phyloP scores from a whole-genome alignment of 2,113 vertebrate species.

The Antechinus flavipes region DNA sequence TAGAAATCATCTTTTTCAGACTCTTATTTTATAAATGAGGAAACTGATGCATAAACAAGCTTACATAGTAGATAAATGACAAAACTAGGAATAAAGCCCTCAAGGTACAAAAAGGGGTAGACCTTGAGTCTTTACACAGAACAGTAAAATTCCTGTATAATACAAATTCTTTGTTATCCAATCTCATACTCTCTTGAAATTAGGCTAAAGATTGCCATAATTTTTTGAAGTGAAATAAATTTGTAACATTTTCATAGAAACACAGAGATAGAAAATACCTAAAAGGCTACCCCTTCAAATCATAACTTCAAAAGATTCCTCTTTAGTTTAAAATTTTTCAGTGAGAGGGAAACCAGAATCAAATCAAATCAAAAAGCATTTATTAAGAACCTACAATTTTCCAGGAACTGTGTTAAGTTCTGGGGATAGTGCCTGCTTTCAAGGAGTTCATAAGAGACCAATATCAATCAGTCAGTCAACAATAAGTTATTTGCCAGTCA shows the following conservation, averaged over 20 bases:
- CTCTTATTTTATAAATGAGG: slow-evolving; percentile 23
- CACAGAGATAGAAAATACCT: not conserved
- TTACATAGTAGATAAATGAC: slow-evolving; percentile 16
- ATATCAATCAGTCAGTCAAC: not conserved
- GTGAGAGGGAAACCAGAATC: not conserved
- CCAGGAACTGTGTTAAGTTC: not conserved
- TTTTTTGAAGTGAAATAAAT: not conserved
- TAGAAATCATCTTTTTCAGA: not conserved
- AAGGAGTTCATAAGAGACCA: not conserved
- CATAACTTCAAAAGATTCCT: not conserved
- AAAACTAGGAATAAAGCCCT: not conserved
- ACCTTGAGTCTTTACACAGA: not conserved
- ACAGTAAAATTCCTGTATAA: not conserved
- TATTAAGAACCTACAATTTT: not conserved
- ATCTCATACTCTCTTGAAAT: not conserved
- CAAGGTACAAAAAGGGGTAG: not conserved
- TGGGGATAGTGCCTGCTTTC: not conserved
- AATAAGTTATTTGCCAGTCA: not conserved
- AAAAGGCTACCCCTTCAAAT: not conserved
- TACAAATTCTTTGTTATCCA: not conserved
- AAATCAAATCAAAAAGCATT: not conserved
- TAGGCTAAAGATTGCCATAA: not conserved
- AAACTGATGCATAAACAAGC: slow-evolving; percentile 37
- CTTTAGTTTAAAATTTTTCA: not conserved
- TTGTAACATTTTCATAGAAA: not conserved